These are phyloP conservation scores for Anneissia japonica DNA, from an alignment of 35 echinoderm and acorn worm species.

Conservation along the genomic window DNA sequence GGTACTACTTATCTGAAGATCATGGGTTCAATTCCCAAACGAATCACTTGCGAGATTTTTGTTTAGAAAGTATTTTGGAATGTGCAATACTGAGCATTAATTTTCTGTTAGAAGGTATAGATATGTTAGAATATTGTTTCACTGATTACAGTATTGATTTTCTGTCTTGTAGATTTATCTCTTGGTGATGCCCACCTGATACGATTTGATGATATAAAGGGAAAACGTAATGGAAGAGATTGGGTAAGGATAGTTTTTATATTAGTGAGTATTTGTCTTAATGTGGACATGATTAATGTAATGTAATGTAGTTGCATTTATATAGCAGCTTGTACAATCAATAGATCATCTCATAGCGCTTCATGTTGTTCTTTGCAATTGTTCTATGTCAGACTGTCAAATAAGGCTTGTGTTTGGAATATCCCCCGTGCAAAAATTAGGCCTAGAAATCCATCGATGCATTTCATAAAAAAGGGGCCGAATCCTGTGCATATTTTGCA, in stretches of 20 bases:
- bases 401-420: neutral
- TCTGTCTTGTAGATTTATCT: slow-evolving; percentile 65
- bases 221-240: slow-evolving; percentile 52
- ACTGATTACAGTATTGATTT: too few species aligned
- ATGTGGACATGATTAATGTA: neutral
- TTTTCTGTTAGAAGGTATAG: too few species aligned
- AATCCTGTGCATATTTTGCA: too few species aligned
- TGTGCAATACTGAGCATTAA: too few species aligned
- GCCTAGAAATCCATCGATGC: neutral
- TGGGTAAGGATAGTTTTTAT: slow-evolving; percentile 36
- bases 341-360: neutral
- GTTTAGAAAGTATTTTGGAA: too few species aligned
- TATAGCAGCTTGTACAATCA: neutral
- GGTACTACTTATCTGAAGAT: too few species aligned
- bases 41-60: too few species aligned
- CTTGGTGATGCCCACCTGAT: slow-evolving; percentile 81
- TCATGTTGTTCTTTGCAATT: neutral
- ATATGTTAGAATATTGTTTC: too few species aligned
- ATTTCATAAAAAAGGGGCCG: neutral
- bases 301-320: neutral
- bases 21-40: too few species aligned
- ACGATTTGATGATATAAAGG: slow-evolving; percentile 65
- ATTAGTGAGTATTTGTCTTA: neutral
- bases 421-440: too few species aligned
- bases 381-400: neutral